Base-by-base conservation (phyloP, 2,888 invertebrate genomes). In the Aporophyla nigra region DNA sequence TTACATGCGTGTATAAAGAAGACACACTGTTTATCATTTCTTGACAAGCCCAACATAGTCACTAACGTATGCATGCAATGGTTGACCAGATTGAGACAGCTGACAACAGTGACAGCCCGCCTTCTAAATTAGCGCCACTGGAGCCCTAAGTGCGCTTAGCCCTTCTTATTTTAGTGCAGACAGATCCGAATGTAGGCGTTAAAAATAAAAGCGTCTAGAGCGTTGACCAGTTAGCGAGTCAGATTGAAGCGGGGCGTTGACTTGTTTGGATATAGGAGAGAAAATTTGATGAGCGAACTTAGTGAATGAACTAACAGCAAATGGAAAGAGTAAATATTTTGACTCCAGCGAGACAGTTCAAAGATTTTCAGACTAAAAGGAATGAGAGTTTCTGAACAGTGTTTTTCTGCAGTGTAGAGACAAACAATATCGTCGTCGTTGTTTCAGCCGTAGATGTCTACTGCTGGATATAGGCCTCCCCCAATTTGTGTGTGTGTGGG, bases 91-190 rank as follows among this genome's bases (percentile, higher is more conserved):
- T 67, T 61, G 33, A 49, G 24, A 51, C 70, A 53, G 33, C 61
- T 71, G 78, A 77, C 78, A 74, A 43, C 12, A 61, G n/a, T 56
- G 19, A 54, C 72, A 61, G 40, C n/a, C 71, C 56, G 56, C 74
- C 73, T 72, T 65, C 68, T 78, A 74, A 76, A 82, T 86, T 71
- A 85, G 69, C 66, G 66, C 56, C 62, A 46, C 53, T 63, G 65
- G 61, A 70, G 78, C 59, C 66, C 51, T 43, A 59, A 58, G 71
- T 72, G 70, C 58, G 65, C 61, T 77, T 70, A 53, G 27, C 63
- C 72, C 71, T 87, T 80, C 59, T 88, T 74, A 86, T 88, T 88
- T 86, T 80, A 70, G 80, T 68, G n/a, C 27, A 63, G 73, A 76
- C 82, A 76, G 46, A 74, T 72, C 67, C 72, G 56, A 33, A 58